A percentile compares a stretch with the other conserved stretches of the same genome.
Conservation (phyloP, 2,888 invertebrate species). For the Spicauda simplicius region DNA sequence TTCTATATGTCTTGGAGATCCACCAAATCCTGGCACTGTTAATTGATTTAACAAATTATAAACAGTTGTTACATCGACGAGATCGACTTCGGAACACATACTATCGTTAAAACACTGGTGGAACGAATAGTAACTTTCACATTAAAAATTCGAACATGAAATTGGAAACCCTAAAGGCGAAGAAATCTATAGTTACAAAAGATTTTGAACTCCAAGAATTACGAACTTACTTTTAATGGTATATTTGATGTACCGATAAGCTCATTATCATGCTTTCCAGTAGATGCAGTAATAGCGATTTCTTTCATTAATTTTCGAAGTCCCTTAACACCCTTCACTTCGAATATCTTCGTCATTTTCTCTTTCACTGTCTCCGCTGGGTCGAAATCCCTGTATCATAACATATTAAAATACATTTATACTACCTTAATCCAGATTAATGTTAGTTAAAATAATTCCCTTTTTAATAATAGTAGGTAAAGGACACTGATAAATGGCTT, state of each 20-base stretch:
- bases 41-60: too few relatives aligned
- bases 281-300: slow-evolving; percentile 96
- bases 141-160: too few relatives aligned
- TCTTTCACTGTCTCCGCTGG: slow-evolving; percentile 95
- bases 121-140: too few relatives aligned
- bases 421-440: background rate
- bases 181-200: too few relatives aligned
- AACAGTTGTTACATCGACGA: too few relatives aligned
- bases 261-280: slow-evolving; percentile 97
- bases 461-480: background rate
- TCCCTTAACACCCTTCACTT: slow-evolving; percentile 94
- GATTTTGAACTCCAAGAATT: background rate
- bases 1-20: too few relatives aligned
- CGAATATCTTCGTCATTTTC: slow-evolving; percentile 93
- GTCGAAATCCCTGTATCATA: slow-evolving; percentile 90
- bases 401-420: background rate
- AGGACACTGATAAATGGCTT: background rate
- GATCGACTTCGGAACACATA: too few relatives aligned
- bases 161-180: too few relatives aligned
- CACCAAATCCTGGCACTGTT: too few relatives aligned
- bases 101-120: too few relatives aligned
- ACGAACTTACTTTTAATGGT: slow-evolving; percentile 89
- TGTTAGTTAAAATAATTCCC: too few relatives aligned
- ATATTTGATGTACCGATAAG: slow-evolving; percentile 95
- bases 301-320: slow-evolving; percentile 94